These are phyloP conservation scores for Desoria tigrina DNA, from an alignment of 2,888 invertebrate species.

Conservation along the genomic window DNA sequence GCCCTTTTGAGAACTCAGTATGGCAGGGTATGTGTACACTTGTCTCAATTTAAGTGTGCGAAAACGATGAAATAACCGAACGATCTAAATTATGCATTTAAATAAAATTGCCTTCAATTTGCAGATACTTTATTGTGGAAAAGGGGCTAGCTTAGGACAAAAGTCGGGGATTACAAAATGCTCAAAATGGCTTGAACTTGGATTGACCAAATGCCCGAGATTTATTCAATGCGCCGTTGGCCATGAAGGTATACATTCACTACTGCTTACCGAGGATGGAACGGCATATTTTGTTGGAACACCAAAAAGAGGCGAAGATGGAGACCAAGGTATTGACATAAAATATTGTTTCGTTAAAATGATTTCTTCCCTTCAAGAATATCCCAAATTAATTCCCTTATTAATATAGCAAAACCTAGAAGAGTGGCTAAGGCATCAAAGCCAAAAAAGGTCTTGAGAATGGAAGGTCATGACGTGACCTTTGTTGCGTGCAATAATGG, in stretches of 20 bases:
- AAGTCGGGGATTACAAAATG: constrained; percentile 60
- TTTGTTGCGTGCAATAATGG: constrained; percentile 92
- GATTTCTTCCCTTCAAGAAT: background rate
- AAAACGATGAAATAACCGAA: constrained; percentile 1
- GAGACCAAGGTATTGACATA: constrained; percentile 72
- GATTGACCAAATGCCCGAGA: constrained; percentile 71
- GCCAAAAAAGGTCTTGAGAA: constrained; percentile 87
- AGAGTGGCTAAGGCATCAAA: constrained; percentile 86
- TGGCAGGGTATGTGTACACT: constrained; percentile 72
- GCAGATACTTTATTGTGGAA: constrained; percentile 81
- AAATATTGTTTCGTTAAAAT: constrained; percentile 2
- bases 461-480: constrained; percentile 80
- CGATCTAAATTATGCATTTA: too few relatives aligned
- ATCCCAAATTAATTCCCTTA: background rate
- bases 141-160: constrained; percentile 80
- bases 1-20: constrained; percentile 78
- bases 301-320: constrained; percentile 89
- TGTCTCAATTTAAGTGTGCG: background rate
- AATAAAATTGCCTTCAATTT: constrained; percentile 34
- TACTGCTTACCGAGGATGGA: constrained; percentile 90
- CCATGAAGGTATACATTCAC: constrained; percentile 89
- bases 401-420: constrained; percentile 63
- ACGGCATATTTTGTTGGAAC: constrained; percentile 83
- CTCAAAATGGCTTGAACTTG: constrained; percentile 60
- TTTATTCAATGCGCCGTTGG: constrained; percentile 81